A percentile compares a stretch with the other conserved stretches of the same genome.
phyloP scores from a whole-genome alignment of 2,888 invertebrate species.

The Aethes cnicana region DNA sequence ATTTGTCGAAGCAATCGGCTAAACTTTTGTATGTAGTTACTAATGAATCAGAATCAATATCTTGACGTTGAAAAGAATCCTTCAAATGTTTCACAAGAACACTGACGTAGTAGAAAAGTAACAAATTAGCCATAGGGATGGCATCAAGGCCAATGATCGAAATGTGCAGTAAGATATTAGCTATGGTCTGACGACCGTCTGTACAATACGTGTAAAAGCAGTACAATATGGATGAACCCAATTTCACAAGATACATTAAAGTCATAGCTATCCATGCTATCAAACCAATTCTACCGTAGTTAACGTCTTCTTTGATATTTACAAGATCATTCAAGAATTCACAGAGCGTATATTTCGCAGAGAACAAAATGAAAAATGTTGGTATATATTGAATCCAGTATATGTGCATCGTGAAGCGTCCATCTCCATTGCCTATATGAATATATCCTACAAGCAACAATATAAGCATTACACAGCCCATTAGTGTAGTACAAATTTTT shows the following conservation, averaged over 20 bases:
- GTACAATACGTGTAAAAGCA: background rate
- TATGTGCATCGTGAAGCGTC: background rate
- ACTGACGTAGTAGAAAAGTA: slow-evolving; percentile 10
- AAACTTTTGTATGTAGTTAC: background rate
- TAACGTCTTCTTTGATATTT: too few relatives aligned
- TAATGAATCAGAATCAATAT: background rate
- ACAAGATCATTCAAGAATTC: slow-evolving; percentile 7
- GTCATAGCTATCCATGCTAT: background rate
- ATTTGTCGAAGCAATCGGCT: slow-evolving; percentile 4
- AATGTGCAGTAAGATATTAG: background rate
- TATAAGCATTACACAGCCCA: slow-evolving; percentile 7
- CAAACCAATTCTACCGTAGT: background rate
- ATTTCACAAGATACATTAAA: slow-evolving; percentile 9
- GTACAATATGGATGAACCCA: background rate
- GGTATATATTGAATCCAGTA: slow-evolving; percentile 14
- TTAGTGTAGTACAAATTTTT: background rate
- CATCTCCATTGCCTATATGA: background rate
- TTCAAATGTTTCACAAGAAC: slow-evolving; percentile 1
- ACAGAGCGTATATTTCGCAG: slow-evolving; percentile 8
- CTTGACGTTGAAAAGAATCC: background rate
- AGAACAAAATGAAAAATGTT: slow-evolving; percentile 4
- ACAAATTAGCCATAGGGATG: slow-evolving; percentile 4
- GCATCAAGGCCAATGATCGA: slow-evolving; percentile 6
- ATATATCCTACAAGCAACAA: background rate
- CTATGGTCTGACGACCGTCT: background rate